Conservation (phyloP, 2,113 vertebrate species). For the Silurus meridionalis region DNA sequence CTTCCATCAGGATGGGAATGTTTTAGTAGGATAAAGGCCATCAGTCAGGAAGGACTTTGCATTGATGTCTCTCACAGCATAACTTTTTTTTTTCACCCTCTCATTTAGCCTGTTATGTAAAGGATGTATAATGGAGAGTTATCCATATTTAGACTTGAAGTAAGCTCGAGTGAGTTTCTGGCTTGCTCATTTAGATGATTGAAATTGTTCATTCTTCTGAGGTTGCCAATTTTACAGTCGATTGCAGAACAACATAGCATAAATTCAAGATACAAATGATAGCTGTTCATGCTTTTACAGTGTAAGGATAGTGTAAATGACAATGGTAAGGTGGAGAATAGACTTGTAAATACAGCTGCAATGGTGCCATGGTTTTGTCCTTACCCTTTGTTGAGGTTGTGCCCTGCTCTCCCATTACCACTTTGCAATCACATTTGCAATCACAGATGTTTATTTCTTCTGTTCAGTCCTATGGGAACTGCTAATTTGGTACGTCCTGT, state of each 20-base stretch:
- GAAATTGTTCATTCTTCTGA: background rate
- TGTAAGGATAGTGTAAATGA: background rate
- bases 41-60: background rate
- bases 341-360: background rate
- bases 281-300: background rate
- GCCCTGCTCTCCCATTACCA: background rate
- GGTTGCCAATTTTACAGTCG: background rate
- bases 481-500: constrained; percentile 36
- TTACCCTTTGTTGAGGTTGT: background rate
- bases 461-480: background rate
- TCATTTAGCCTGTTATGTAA: background rate
- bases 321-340: background rate
- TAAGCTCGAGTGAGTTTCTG: background rate
- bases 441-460: constrained; percentile 27
- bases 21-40: background rate
- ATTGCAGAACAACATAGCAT: background rate
- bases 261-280: background rate
- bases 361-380: background rate
- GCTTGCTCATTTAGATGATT: background rate
- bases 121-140: background rate
- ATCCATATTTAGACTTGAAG: background rate
- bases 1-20: background rate
- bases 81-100: no score
- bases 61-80: background rate
- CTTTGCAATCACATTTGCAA: background rate